These are phyloP conservation scores for Marcusenius ussheri DNA, from an alignment of 2,113 vertebrate genomes.

Conservation along the genomic window DNA sequence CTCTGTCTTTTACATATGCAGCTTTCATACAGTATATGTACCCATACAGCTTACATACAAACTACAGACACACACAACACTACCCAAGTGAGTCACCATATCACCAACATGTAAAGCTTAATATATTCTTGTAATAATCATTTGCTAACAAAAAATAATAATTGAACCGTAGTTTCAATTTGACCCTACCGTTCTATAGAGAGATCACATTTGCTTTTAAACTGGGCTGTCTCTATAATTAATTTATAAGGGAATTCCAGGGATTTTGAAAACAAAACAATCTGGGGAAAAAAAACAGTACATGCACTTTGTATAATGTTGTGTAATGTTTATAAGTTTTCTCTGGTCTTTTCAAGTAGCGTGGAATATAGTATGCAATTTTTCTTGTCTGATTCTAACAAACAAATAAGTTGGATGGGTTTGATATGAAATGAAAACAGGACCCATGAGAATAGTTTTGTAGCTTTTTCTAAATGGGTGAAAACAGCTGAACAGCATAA, in stretches of 20 bases:
- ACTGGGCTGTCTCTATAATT: not conserved
- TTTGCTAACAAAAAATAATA: not conserved
- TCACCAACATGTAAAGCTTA: not conserved
- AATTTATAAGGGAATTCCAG: not conserved
- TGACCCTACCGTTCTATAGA: not conserved
- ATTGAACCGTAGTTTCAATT: not conserved
- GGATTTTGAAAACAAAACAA: not conserved
- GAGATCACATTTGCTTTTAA: not conserved
- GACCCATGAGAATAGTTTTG: not conserved
- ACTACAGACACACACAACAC: not conserved
- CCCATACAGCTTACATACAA: not conserved
- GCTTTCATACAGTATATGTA: not conserved
- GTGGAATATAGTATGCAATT: not conserved
- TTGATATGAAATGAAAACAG: not conserved
- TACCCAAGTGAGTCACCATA: not conserved
- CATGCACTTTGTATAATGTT: not conserved
- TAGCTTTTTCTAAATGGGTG: not conserved
- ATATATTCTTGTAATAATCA: not conserved
- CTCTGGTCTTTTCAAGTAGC: not conserved
- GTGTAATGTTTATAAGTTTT: not conserved
- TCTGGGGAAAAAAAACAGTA: not conserved
- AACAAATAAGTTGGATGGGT: not conserved
- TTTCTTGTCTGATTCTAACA: not conserved
- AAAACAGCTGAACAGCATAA: not conserved
- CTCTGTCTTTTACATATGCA: not conserved